phyloP scores from a whole-genome alignment of 2,113 vertebrate genomes.

The Cettia cetti region DNA sequence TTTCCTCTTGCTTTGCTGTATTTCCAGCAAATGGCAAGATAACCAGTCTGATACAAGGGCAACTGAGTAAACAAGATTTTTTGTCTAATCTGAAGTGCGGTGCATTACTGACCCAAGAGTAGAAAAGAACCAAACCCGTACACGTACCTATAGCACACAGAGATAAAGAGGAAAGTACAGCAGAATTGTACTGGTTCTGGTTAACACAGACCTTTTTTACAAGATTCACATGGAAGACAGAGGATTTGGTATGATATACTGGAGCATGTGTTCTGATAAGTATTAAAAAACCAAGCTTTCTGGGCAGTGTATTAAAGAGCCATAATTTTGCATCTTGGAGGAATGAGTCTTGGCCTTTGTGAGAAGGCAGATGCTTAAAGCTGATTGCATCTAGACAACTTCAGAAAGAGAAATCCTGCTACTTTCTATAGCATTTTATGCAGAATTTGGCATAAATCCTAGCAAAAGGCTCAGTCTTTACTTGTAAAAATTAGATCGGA shows the following conservation, averaged over 20 bases:
- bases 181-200: not conserved
- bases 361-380: not conserved
- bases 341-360: not conserved
- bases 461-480: not conserved
- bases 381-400: not conserved
- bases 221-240: not conserved
- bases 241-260: not conserved
- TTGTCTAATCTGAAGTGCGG: not conserved
- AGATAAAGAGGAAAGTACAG: not conserved
- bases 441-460: not conserved
- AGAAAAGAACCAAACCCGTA: not conserved
- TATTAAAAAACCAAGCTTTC: not conserved
- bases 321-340: not conserved
- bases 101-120: not conserved
- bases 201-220: not conserved
- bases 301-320: not conserved
- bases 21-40: not conserved
- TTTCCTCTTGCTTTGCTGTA: not conserved
- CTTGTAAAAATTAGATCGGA: not conserved
- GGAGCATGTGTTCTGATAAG: not conserved
- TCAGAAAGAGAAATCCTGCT: not conserved
- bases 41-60: not conserved
- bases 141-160: rapidly evolving
- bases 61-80: not conserved
- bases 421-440: not conserved